Evolutionary conservation across 2,797 vertebrate genomes (phyloP).

Genomic region (Alca torda): DNA sequence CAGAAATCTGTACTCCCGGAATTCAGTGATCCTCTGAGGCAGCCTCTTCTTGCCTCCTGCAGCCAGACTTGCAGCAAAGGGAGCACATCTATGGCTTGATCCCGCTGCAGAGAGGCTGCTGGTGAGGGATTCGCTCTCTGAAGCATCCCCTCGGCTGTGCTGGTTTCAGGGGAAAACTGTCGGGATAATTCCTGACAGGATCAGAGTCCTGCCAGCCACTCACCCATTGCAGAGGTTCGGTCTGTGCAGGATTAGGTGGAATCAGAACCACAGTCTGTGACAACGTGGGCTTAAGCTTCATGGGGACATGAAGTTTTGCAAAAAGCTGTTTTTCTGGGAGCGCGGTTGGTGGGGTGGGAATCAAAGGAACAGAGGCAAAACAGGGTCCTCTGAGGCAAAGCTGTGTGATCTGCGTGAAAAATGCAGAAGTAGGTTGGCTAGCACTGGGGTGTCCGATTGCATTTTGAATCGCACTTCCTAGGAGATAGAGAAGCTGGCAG

Average conservation of each 20-base stretch:
- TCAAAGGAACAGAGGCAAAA: background rate
- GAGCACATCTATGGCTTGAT: background rate
- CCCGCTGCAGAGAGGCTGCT: fast-evolving
- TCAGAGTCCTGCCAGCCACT: background rate
- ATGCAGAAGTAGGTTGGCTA: background rate
- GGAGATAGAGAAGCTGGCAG: background rate
- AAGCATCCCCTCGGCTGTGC: background rate
- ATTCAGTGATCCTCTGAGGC: background rate
- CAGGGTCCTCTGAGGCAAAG: background rate
- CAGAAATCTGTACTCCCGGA: background rate
- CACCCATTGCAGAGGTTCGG: fast-evolving
- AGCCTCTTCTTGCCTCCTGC: background rate
- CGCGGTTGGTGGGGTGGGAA: background rate
- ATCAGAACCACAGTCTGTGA: background rate
- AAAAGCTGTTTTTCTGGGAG: background rate
- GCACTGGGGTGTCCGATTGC: too few relatives aligned
- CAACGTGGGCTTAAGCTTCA: fast-evolving
- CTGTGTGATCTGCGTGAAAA: background rate
- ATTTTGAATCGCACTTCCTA: background rate
- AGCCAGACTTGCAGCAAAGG: background rate
- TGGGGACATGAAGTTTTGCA: fast-evolving
- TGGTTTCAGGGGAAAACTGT: background rate
- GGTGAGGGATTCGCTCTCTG: background rate
- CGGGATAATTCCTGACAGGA: background rate
- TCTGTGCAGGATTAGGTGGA: background rate